phyloP scores from a whole-genome alignment of 2,888 invertebrate species.

The Aphrophora alni region DNA sequence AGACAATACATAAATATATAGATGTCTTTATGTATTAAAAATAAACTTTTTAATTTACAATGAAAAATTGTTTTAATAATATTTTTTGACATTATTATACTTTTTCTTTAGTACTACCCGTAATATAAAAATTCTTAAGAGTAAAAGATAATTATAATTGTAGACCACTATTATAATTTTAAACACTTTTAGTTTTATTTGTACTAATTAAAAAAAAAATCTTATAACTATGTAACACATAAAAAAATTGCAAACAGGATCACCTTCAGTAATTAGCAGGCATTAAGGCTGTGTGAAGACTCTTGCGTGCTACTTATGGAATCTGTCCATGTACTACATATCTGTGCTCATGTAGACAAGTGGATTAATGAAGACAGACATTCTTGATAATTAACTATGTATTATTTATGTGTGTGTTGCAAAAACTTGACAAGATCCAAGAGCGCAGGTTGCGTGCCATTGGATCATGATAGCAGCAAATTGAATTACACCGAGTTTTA shows the following conservation, averaged over 20 bases:
- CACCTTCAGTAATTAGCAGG: neutral
- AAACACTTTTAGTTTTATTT: too few species aligned
- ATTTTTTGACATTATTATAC: too few species aligned
- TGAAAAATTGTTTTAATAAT: too few species aligned
- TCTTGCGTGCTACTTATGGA: neutral
- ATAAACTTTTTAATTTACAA: too few species aligned
- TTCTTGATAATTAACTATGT: neutral
- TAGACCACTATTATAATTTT: too few species aligned
- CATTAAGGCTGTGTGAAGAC: neutral
- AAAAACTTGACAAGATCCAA: neutral
- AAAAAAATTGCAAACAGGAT: neutral
- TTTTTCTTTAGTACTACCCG: too few species aligned
- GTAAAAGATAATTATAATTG: too few species aligned
- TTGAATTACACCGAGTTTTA: neutral
- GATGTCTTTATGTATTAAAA: too few species aligned
- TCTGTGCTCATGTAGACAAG: neutral
- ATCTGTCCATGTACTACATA: neutral
- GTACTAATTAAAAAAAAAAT: too few species aligned
- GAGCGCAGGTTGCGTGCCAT: neutral
- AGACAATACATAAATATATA: too few species aligned
- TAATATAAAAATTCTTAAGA: too few species aligned
- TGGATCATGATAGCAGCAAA: neutral
- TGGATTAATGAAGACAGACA: neutral
- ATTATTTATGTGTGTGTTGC: neutral
- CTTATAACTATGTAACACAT: too few species aligned